Evolutionary conservation across 1,140 invertebrate species (phyloP).

Genomic region (Teleopsis dalmanni): DNA sequence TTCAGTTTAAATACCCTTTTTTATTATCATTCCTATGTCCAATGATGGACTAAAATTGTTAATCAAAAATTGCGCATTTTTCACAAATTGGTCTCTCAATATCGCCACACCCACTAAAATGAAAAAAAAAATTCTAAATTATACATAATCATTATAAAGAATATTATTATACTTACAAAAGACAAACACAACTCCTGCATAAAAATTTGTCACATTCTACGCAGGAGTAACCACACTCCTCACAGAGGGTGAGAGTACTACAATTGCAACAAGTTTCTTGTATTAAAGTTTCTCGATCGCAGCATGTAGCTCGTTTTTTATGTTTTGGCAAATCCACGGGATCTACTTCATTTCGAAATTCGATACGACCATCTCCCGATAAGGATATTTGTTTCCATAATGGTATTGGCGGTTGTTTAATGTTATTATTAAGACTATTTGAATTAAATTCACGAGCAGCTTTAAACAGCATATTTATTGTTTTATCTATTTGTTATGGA

Average conservation of each 20-base stretch:
- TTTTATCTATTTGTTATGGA: constrained; percentile 22
- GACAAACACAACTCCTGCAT: constrained; percentile 28
- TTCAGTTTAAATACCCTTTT: no score
- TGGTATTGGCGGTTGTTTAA: constrained; percentile 19
- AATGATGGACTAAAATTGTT: no score
- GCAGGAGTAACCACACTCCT: constrained; percentile 35
- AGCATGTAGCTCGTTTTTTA: constrained; percentile 26
- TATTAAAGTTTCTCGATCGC: constrained; percentile 21
- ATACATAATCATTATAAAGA: not conserved
- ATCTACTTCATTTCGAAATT: constrained; percentile 19
- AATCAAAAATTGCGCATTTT: constrained; percentile 13
- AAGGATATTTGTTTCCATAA: constrained; percentile 13
- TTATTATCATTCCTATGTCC: no score
- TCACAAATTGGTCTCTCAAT: constrained; percentile 10
- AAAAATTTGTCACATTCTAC: constrained; percentile 26
- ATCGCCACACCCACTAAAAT: constrained; percentile 9
- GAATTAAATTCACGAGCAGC: constrained; percentile 15
- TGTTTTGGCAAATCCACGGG: constrained; percentile 15
- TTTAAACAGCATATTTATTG: constrained; percentile 25
- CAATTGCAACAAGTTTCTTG: constrained; percentile 26
- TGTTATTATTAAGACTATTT: not conserved
- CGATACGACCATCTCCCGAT: constrained; percentile 15
- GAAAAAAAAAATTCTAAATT: not conserved
- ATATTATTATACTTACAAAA: constrained; percentile 26
- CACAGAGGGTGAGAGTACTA: constrained; percentile 24